A percentile compares a stretch with the other conserved stretches of the same genome.
Conservation (phyloP, 2,113 vertebrate genomes). For the Petrocephalus microphthalmus region DNA sequence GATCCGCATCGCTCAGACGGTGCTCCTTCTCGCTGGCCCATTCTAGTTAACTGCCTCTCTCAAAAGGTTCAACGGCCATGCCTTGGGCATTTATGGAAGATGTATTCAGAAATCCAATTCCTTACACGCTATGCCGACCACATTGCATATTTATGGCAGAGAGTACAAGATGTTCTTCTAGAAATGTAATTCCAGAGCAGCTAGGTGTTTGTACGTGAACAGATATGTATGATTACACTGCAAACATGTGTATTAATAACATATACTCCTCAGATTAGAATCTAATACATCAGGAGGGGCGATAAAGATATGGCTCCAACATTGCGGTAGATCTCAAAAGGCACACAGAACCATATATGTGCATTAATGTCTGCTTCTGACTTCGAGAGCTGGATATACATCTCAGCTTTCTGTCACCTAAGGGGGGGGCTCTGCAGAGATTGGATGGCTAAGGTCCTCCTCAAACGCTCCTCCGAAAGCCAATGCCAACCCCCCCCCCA, state of each 20-base stretch:
- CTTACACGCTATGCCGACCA: not conserved
- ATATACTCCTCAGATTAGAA: not conserved
- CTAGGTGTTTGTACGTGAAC: not conserved
- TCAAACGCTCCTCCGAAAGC: conserved; percentile 42
- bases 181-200: not conserved
- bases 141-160: not conserved
- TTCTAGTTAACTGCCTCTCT: not conserved
- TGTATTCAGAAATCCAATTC: not conserved
- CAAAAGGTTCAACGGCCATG: not conserved
- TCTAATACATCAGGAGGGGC: not conserved
- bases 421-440: conserved; percentile 29
- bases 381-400: not conserved
- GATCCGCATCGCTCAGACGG: not conserved
- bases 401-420: conserved; percentile 16
- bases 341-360: not conserved
- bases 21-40: not conserved
- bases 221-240: not conserved
- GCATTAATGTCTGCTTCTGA: not conserved
- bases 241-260: not conserved
- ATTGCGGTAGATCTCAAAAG: not conserved
- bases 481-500: not conserved
- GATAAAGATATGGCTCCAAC: not conserved
- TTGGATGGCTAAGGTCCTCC: conserved; percentile 38
- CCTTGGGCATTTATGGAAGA: not conserved
- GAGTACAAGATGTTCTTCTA: not conserved